These are phyloP conservation scores for Eira barbara DNA, from an alignment of 2,113 vertebrate genomes.

Conservation along the genomic window DNA sequence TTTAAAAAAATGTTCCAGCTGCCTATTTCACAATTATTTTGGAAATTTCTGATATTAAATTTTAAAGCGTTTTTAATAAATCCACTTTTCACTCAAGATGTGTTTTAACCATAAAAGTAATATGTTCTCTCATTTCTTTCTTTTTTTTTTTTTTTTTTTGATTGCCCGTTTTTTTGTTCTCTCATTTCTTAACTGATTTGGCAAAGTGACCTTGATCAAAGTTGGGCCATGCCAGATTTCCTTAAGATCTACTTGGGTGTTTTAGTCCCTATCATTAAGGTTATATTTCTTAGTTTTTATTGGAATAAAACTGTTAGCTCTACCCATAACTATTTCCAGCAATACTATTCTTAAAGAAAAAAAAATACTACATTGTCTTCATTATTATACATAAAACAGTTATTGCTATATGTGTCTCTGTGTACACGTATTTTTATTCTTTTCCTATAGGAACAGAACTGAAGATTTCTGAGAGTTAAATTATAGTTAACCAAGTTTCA, in stretches of 20 bases:
- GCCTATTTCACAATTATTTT: background rate
- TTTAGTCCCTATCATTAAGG: background rate
- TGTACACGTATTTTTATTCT: background rate
- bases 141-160: too few relatives aligned
- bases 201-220: background rate
- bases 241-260: background rate
- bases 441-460: background rate
- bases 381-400: background rate
- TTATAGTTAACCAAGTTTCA: background rate
- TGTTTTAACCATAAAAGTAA: background rate
- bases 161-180: too few relatives aligned
- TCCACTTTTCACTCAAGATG: background rate
- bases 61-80: constrained; percentile 25
- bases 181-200: background rate
- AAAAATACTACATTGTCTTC: constrained; percentile 60
- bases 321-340: constrained; percentile 75
- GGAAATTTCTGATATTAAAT: background rate
- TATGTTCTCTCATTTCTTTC: background rate
- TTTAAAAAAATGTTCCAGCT: background rate
- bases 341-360: constrained; percentile 74
- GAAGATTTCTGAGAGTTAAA: constrained; percentile 10
- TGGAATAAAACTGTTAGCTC: constrained; percentile 76
- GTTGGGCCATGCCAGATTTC: background rate
- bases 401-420: background rate
- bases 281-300: constrained; percentile 77